phyloP scores from a whole-genome alignment of 2,888 invertebrate species.

The Lasioglossum vierecki region DNA sequence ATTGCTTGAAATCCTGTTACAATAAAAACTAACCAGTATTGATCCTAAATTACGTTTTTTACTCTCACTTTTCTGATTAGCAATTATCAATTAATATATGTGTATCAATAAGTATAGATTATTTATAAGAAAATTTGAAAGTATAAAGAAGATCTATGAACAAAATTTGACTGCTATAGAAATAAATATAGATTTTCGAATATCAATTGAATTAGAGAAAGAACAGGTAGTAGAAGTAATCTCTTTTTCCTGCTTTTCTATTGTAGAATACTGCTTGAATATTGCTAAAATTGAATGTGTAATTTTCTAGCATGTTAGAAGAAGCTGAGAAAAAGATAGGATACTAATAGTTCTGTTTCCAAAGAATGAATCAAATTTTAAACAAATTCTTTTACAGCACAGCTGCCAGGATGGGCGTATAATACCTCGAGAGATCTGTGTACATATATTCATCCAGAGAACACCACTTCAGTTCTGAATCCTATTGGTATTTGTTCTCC shows the following conservation, averaged over 20 bases:
- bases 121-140: slow-evolving; percentile 7
- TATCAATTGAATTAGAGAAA: slow-evolving; percentile 6
- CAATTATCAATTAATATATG: neutral
- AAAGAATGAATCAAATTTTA: neutral
- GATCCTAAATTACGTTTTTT: slow-evolving; percentile 4
- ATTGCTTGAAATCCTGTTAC: slow-evolving; percentile 45
- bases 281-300: slow-evolving; percentile 31
- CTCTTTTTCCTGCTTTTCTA: slow-evolving; percentile 14
- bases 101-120: neutral
- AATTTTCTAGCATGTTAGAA: slow-evolving; percentile 33
- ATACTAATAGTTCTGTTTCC: neutral
- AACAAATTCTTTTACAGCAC: slow-evolving; percentile 74
- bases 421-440: slow-evolving; percentile 90
- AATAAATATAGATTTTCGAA: neutral
- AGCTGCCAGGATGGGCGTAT: slow-evolving; percentile 89
- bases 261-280: slow-evolving; percentile 37
- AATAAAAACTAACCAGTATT: slow-evolving; percentile 37
- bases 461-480: slow-evolving; percentile 88
- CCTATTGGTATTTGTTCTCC: slow-evolving; percentile 86
- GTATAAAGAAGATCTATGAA: neutral
- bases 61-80: slow-evolving; percentile 4
- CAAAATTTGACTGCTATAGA: slow-evolving; percentile 1
- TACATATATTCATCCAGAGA: slow-evolving; percentile 89
- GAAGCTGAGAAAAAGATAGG: slow-evolving; percentile 11
- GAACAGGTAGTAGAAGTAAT: slow-evolving; percentile 4